Evolutionary conservation across 2,888 invertebrate species (phyloP).

Genomic region (Pseudococcus viburni): DNA sequence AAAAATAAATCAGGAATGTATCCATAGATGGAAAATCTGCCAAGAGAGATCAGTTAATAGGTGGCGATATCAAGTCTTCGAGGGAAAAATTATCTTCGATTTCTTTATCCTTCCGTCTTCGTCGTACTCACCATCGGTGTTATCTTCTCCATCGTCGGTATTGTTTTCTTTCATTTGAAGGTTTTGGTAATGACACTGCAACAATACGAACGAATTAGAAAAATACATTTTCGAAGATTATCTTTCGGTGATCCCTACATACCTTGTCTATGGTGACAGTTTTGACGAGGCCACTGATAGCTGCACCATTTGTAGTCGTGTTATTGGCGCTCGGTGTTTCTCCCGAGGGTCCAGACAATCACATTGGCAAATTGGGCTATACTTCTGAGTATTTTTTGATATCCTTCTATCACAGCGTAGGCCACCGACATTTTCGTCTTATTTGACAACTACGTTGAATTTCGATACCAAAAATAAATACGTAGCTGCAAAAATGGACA

Average conservation of each 20-base stretch:
- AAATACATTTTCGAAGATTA: no score
- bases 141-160: slow-evolving; percentile 46
- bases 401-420: slow-evolving; percentile 59
- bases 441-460: slow-evolving; percentile 1
- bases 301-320: background rate
- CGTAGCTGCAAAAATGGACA: background rate
- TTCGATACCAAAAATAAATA: background rate
- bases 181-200: slow-evolving; percentile 61
- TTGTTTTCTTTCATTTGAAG: slow-evolving; percentile 55
- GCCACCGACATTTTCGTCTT: slow-evolving; percentile 62
- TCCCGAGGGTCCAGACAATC: no score
- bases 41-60: slow-evolving; percentile 48
- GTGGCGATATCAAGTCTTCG: slow-evolving; percentile 46
- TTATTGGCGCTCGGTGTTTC: background rate
- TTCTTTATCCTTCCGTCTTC: slow-evolving; percentile 62
- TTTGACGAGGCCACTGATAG: slow-evolving; percentile 37
- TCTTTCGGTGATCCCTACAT: no score
- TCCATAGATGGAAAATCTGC: slow-evolving; percentile 29
- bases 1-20: slow-evolving; percentile 39
- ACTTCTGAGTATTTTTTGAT: slow-evolving; percentile 57
- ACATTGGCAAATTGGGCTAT: slow-evolving; percentile 49
- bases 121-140: slow-evolving; percentile 6
- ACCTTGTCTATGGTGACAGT: slow-evolving; percentile 59
- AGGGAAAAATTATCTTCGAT: slow-evolving; percentile 33
- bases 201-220: no score